These are phyloP conservation scores for Eupithecia inturbata DNA, from an alignment of 2,888 invertebrate species.

Conservation along the genomic window DNA sequence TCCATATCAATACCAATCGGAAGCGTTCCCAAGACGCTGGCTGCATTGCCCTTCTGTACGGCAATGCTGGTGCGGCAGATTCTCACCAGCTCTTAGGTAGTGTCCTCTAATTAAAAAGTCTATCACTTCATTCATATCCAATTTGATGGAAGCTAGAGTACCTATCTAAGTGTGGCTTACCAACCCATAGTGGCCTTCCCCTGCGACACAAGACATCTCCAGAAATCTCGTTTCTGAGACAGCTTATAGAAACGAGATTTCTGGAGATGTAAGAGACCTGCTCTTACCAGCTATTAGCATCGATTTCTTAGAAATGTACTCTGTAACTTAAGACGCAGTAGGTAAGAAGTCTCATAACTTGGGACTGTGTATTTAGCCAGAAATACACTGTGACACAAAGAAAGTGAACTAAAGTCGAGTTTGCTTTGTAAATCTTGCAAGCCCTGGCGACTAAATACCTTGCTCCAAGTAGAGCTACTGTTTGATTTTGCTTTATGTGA, in stretches of 20 bases:
- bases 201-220: neutral
- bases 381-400: constrained; percentile 74
- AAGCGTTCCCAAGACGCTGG: neutral
- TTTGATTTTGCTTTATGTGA: constrained; percentile 51
- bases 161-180: neutral
- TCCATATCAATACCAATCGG: neutral
- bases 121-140: no score
- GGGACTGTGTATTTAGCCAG: constrained; percentile 46
- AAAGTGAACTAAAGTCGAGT: constrained; percentile 66
- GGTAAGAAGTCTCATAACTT: constrained; percentile 47
- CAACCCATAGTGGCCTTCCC: neutral
- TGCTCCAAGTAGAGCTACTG: constrained; percentile 38
- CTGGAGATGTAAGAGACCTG: no score
- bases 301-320: neutral
- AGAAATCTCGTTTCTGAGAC: neutral
- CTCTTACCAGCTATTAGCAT: neutral
- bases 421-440: constrained; percentile 69
- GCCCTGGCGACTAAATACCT: constrained; percentile 60
- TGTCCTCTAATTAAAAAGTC: neutral
- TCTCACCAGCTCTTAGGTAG: neutral
- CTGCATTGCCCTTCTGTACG: neutral
- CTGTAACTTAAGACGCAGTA: neutral
- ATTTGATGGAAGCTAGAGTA: no score
- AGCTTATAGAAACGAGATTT: no score
- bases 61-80: neutral